Conservation (phyloP, 2,888 invertebrate species). For the Drosophila atripex region DNA sequence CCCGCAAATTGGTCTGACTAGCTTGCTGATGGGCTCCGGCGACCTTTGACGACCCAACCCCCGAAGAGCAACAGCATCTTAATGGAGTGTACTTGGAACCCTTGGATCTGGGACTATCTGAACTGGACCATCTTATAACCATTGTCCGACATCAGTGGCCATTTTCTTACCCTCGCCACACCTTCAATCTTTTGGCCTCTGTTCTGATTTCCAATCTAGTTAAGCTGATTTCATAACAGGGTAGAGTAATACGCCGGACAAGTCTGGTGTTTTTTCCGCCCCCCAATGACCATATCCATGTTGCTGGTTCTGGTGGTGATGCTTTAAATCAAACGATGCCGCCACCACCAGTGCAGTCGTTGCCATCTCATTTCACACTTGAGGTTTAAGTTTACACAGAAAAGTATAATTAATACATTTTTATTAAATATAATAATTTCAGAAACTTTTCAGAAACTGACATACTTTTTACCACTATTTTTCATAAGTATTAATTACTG, state of each 20-base stretch:
- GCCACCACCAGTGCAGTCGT: slow-evolving; percentile 24
- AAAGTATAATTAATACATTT: neutral
- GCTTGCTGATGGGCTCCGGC: slow-evolving; percentile 44
- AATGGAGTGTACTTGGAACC: slow-evolving; percentile 42
- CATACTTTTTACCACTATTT: neutral
- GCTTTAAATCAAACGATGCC: slow-evolving; percentile 74
- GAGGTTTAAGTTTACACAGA: slow-evolving; percentile 40
- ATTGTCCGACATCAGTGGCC: slow-evolving; percentile 40
- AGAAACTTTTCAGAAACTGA: no score
- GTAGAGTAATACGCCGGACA: slow-evolving; percentile 25
- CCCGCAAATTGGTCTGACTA: slow-evolving; percentile 75
- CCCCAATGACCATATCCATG: slow-evolving; percentile 26
- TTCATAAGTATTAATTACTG: neutral
- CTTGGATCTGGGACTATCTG: slow-evolving; percentile 27
- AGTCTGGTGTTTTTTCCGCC: slow-evolving; percentile 18
- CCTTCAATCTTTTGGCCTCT: slow-evolving; percentile 42
- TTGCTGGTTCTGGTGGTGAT: slow-evolving; percentile 41
- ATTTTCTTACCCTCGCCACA: slow-evolving; percentile 18
- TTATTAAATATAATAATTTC: neutral
- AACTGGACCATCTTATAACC: slow-evolving; percentile 41
- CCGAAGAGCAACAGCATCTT: slow-evolving; percentile 37
- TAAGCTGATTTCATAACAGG: slow-evolving; percentile 77
- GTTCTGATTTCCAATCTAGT: slow-evolving; percentile 74
- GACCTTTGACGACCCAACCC: slow-evolving; percentile 43
- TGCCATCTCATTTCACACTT: slow-evolving; percentile 68